Base-by-base conservation (phyloP, 2,797 vertebrate genomes). In the Neosilurus mollespiculum region DNA sequence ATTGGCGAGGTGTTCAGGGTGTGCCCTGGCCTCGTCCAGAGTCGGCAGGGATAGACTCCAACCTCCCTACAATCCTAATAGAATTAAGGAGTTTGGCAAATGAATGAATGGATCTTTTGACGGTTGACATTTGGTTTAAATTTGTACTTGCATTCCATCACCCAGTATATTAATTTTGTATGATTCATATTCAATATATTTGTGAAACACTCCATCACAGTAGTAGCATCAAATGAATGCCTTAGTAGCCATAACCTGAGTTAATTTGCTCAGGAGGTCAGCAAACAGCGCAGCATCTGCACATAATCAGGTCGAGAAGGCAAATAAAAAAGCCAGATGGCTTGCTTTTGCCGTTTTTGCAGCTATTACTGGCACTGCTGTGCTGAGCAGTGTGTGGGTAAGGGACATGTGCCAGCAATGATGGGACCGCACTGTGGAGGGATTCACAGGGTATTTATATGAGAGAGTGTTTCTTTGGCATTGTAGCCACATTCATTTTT, bases 391-490 rank as follows among this genome's bases (percentile, higher is more conserved):
- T 65, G 62, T 65, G 77, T 78, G 77, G 61, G 43, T 14, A 26
- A 4, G 43, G 77, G 77, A 65, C 15, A 53, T 5, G 4, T 20
- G 77, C 77, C 77, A 78, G 61, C n/a, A 53, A 30, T 51, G 77
- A 20, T 26, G n/a, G 62, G 61, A 53, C 61, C 9, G 16, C 43
- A 15, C 77, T 65, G 61, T 78, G 77, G n/a, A 53, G 61, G 77
- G 77, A 78, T 65, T 78, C 43, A 64, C 77, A 53, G n/a, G 51
- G 61, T 78, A 65, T 78, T 65, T 78, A 78, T 65, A 78, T 11
- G 37, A n/a, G 59, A 78, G 61, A 30, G n/a, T 65, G 77, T 53
- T 65, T 65, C 54, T 65, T 65, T 64, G 77, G 77, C 77, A 78
- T 12, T 53, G 62, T 24, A 78, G 43, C n/a, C 43, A 65, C 61